Percentiles rank a stretch among this genome's conserved stretches.
phyloP scores from a whole-genome alignment of 2,888 invertebrate genomes.

The Hetaerina titia region DNA sequence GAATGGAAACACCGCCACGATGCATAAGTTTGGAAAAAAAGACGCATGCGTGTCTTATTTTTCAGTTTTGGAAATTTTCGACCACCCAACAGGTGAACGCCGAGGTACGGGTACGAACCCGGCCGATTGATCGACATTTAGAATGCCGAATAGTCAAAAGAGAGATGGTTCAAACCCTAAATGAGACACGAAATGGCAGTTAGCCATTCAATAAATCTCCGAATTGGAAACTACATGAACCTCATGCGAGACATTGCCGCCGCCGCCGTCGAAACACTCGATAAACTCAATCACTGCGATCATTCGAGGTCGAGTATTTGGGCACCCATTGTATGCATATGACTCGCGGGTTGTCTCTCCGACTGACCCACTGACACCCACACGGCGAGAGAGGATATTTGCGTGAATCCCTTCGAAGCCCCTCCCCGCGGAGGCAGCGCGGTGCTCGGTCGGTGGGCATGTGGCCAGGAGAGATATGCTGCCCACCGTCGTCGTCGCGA shows the following conservation, averaged over 20 bases:
- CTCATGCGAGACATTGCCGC: not conserved
- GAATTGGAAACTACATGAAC: not conserved
- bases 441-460: constrained; percentile 10
- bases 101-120: too few relatives aligned
- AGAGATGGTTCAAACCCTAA: too few relatives aligned
- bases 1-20: too few relatives aligned
- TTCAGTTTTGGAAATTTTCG: too few relatives aligned
- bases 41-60: too few relatives aligned
- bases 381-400: not conserved
- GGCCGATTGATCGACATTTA: too few relatives aligned
- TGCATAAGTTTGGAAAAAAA: too few relatives aligned
- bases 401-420: not conserved
- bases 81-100: too few relatives aligned
- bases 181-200: not conserved
- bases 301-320: not conserved
- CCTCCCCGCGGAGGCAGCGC: not conserved
- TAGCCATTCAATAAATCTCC: not conserved
- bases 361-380: constrained; percentile 54
- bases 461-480: constrained; percentile 45
- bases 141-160: too few relatives aligned
- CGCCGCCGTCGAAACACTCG: not conserved
- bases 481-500: not conserved
- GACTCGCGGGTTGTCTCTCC: not conserved
- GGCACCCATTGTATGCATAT: not conserved
- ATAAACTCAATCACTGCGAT: not conserved